A percentile compares a stretch with the other conserved stretches of the same genome.
Conservation (phyloP, 2,797 vertebrate genomes). For the Helicolenus hilgendorfi region DNA sequence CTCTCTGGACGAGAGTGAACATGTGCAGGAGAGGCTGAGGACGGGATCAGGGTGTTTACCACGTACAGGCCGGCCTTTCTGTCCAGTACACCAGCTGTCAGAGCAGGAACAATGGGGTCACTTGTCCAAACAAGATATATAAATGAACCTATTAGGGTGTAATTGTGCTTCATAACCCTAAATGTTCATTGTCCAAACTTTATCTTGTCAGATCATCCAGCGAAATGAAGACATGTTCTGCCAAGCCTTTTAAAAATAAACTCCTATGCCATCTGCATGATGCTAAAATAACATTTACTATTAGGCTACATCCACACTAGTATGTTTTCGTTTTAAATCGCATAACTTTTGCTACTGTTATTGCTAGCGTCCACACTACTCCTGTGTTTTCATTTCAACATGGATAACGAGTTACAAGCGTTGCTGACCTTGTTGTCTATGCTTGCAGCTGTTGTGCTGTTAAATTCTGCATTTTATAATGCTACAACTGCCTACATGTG, state of each 20-base stretch:
- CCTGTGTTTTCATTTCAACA: background rate
- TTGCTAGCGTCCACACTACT: background rate
- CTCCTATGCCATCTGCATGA: background rate
- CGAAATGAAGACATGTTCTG: background rate
- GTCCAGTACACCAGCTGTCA: constrained; percentile 82
- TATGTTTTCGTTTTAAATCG: background rate
- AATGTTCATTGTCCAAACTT: constrained; percentile 27
- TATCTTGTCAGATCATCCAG: background rate
- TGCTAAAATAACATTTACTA: constrained; percentile 28
- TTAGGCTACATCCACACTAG: background rate
- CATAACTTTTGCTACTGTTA: background rate
- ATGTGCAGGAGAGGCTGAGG: constrained; percentile 73
- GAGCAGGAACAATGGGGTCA: constrained; percentile 72
- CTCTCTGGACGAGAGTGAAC: constrained; percentile 74
- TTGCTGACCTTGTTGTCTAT: background rate
- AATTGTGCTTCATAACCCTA: constrained; percentile 55
- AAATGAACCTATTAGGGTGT: constrained; percentile 39
- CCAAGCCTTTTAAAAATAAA: background rate
- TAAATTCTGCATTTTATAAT: background rate
- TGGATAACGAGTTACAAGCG: no score
- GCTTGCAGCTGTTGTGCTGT: background rate
- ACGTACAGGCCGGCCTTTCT: constrained; percentile 58
- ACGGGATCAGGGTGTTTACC: constrained; percentile 74
- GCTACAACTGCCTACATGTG: background rate
- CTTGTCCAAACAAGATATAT: constrained; percentile 74